These are phyloP conservation scores for Muscicapa adusta DNA, from an alignment of 2,113 vertebrate species.

Conservation along the genomic window DNA sequence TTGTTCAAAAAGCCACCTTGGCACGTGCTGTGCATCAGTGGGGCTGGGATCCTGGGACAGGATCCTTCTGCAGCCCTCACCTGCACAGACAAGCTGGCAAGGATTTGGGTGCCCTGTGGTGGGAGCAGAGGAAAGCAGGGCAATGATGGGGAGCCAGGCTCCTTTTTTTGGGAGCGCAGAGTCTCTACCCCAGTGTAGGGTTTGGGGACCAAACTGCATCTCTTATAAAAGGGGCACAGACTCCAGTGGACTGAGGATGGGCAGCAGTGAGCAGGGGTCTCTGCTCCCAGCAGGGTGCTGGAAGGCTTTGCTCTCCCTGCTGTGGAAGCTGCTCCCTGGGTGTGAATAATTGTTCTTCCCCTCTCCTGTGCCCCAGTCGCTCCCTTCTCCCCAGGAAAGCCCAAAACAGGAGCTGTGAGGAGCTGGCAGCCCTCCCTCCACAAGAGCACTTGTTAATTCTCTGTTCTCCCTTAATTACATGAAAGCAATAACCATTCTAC, in stretches of 20 bases:
- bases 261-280: accelerated
- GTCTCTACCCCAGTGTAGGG: accelerated
- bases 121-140: neutral
- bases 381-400: neutral
- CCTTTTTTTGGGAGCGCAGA: neutral
- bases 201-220: neutral
- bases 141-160: too few species aligned
- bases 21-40: neutral
- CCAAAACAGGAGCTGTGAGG: neutral
- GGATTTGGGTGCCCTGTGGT: neutral
- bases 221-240: accelerated
- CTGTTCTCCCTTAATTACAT: neutral
- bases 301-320: neutral
- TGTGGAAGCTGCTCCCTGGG: accelerated
- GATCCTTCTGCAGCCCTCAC: neutral
- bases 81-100: accelerated
- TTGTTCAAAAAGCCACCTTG: constrained; percentile 3
- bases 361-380: accelerated
- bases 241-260: accelerated
- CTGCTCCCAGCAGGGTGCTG: neutral
- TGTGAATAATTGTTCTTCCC: too few species aligned
- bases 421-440: neutral
- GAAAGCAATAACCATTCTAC: neutral
- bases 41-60: neutral
- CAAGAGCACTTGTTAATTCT: neutral